A percentile compares a stretch with the other conserved stretches of the same genome.
phyloP scores from a whole-genome alignment of 2,888 invertebrate species.

The Frankliniella intonsa region DNA sequence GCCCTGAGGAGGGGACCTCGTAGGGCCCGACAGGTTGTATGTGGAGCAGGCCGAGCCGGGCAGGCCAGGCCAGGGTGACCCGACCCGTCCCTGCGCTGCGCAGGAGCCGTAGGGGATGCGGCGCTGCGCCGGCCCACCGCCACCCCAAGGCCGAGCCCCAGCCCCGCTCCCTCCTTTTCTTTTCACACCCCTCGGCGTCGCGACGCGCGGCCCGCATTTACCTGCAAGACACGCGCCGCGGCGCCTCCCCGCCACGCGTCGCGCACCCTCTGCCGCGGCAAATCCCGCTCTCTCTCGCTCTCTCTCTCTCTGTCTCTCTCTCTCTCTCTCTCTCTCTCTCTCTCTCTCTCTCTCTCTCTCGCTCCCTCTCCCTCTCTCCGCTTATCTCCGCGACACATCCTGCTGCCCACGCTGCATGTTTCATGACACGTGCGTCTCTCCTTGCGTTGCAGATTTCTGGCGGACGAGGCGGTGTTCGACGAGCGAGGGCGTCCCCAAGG shows the following conservation, averaged over 20 bases:
- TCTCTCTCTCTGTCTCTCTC: too few relatives aligned
- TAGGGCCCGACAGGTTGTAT: not conserved
- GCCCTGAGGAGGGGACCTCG: not conserved
- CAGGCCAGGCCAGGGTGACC: not conserved
- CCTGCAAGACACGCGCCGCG: slow-evolving; percentile 22
- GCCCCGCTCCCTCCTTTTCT: not conserved
- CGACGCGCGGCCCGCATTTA: not conserved
- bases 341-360: too few relatives aligned
- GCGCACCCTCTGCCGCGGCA: not conserved
- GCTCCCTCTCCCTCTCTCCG: too few relatives aligned
- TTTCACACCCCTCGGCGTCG: not conserved
- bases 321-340: too few relatives aligned
- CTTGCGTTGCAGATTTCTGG: not conserved
- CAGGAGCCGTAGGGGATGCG: too few relatives aligned
- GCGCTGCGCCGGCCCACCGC: not conserved
- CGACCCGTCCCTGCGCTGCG: too few relatives aligned
- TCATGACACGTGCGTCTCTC: not conserved
- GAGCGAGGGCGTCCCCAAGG: not conserved
- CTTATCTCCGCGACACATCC: not conserved
- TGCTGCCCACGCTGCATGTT: not conserved
- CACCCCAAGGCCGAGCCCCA: not conserved
- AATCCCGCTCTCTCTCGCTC: too few relatives aligned
- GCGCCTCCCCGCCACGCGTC: not conserved
- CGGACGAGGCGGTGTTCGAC: slow-evolving; percentile 21
- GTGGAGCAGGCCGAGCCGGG: not conserved